phyloP scores from a whole-genome alignment of 2,888 invertebrate species.

The Nebria brevicollis region DNA sequence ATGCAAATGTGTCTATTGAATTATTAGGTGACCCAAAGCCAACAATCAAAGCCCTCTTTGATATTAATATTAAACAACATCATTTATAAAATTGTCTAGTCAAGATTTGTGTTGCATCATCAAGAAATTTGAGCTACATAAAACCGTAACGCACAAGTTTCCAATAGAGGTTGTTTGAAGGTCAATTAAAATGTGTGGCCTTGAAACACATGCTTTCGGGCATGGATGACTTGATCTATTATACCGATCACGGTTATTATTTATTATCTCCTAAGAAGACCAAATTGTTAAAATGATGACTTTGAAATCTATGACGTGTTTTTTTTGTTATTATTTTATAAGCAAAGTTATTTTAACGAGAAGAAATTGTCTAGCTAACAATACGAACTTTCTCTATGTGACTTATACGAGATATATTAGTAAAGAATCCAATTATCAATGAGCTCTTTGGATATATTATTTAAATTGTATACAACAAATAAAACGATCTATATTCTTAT shows the following conservation, averaged over 20 bases:
- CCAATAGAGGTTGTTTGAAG: neutral
- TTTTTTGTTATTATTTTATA: neutral
- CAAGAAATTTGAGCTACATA: neutral
- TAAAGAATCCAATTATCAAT: neutral
- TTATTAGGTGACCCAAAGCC: neutral
- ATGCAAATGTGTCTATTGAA: neutral
- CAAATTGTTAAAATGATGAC: neutral
- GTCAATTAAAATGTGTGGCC: neutral
- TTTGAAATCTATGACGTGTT: neutral
- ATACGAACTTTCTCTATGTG: neutral
- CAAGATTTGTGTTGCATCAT: neutral
- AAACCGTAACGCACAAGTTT: neutral
- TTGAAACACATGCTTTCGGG: neutral
- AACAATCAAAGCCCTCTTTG: neutral
- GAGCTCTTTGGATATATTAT: neutral
- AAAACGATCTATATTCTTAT: neutral
- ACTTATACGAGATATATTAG: neutral
- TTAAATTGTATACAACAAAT: neutral
- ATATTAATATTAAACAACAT: neutral
- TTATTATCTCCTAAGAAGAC: neutral
- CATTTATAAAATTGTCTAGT: neutral
- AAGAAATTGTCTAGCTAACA: neutral
- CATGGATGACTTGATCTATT: neutral
- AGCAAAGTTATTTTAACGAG: neutral
- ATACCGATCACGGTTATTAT: neutral